Evolutionary conservation across 2,888 invertebrate genomes (phyloP).

Genomic region (Lasiommata megera): DNA sequence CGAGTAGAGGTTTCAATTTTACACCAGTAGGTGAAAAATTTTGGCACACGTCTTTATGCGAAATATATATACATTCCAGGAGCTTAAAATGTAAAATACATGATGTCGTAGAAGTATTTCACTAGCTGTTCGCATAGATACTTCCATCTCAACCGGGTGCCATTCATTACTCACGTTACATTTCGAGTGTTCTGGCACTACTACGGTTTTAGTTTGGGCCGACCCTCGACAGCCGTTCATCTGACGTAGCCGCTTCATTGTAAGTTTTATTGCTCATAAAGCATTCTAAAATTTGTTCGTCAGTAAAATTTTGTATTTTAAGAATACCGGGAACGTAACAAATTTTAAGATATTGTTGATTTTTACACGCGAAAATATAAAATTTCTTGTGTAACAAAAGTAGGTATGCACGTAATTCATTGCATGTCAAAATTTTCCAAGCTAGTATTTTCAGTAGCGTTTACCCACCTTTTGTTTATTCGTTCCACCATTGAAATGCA

Average conservation of each 20-base stretch:
- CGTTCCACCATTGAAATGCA: constrained; percentile 33
- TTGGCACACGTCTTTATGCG: constrained; percentile 23
- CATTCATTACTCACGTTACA: constrained; percentile 6
- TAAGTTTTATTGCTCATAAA: constrained; percentile 65
- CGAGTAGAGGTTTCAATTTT: not conserved
- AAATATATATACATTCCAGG: constrained; percentile 19
- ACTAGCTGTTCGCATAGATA: not conserved
- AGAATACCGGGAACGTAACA: constrained; percentile 26
- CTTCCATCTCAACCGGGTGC: not conserved
- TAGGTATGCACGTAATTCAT: constrained; percentile 13
- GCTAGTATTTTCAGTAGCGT: not conserved
- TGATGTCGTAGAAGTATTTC: not conserved
- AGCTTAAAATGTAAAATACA: not conserved
- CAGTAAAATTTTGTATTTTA: constrained; percentile 30
- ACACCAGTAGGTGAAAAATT: constrained; percentile 16
- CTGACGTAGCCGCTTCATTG: constrained; percentile 51
- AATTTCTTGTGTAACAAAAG: constrained; percentile 14
- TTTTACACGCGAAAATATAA: constrained; percentile 15
- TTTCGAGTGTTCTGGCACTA: constrained; percentile 1
- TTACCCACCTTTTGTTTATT: constrained; percentile 30
- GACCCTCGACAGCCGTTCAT: constrained; percentile 49
- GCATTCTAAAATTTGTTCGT: constrained; percentile 45
- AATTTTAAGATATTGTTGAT: constrained; percentile 27
- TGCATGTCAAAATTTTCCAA: constrained; percentile 16
- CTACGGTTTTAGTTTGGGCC: constrained; percentile 43